These are phyloP conservation scores for Trachemys scripta DNA, from an alignment of 2,113 vertebrate genomes.

Conservation along the genomic window DNA sequence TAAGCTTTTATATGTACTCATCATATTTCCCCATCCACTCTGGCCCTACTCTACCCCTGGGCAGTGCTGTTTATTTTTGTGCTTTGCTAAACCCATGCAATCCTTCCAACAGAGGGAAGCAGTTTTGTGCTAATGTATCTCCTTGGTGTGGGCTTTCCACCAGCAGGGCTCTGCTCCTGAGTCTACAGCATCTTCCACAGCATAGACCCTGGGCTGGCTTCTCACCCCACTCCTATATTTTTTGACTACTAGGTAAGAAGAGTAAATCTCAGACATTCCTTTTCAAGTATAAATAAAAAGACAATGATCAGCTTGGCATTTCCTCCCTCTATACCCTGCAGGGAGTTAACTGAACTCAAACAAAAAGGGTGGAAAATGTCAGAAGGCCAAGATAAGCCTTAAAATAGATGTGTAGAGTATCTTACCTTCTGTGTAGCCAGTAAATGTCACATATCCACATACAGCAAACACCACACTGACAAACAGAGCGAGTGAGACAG, in stretches of 20 bases:
- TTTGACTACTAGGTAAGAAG: not conserved
- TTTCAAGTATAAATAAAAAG: not conserved
- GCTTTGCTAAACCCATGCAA: not conserved
- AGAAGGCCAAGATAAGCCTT: not conserved
- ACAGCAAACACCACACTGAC: conserved; percentile 88
- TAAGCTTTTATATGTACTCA: not conserved
- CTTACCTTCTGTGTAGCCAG: conserved; percentile 94
- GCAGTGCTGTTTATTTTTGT: not conserved
- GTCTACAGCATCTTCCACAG: not conserved
- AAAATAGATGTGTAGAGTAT: not conserved
- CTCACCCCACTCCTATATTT: not conserved
- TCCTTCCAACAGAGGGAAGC: not conserved
- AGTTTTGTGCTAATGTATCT: not conserved
- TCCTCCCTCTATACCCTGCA: not conserved
- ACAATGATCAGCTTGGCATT: not conserved
- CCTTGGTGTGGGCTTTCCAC: not conserved
- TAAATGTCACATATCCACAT: conserved; percentile 92
- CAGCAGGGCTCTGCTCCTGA: not conserved
- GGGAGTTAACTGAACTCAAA: not conserved
- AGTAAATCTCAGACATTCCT: not conserved
- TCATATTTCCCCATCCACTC: not conserved
- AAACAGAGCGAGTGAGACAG: conserved; percentile 84
- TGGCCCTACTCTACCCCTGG: not conserved
- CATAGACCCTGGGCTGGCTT: not conserved
- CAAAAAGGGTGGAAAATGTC: not conserved